Conservation (phyloP, 2,113 vertebrate species). For the Corythornis madagascariensis region DNA sequence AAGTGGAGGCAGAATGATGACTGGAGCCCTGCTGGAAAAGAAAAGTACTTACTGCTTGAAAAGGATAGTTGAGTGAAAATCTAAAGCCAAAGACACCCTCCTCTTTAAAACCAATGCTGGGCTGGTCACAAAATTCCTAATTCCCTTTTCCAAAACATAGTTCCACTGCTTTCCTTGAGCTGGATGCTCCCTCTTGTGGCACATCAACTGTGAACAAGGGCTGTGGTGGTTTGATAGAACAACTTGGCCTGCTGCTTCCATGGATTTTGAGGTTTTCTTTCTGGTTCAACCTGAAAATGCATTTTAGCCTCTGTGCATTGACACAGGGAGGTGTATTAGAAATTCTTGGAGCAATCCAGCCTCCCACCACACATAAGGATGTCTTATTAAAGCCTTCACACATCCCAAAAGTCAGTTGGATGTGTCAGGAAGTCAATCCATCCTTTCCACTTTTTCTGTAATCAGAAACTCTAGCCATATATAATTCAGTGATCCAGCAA, state of each 20-base stretch:
- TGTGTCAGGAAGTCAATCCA: not conserved
- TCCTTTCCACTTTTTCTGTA: not conserved
- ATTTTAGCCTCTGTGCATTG: not conserved
- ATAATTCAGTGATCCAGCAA: conserved; percentile 27
- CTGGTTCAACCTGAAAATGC: not conserved
- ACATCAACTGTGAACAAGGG: not conserved
- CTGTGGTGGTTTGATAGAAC: not conserved
- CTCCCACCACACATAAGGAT: not conserved
- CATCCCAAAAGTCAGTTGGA: not conserved
- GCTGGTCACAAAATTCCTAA: not conserved
- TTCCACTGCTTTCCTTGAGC: not conserved
- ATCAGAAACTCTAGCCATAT: not conserved
- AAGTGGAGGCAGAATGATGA: not conserved
- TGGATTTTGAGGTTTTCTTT: not conserved
- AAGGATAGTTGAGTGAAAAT: not conserved
- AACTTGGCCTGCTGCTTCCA: not conserved
- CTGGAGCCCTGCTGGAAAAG: not conserved
- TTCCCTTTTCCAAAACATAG: not conserved
- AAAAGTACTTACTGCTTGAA: not conserved
- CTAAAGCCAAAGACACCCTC: not conserved
- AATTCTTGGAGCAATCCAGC: not conserved
- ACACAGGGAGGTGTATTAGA: not conserved
- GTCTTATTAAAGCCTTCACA: not conserved
- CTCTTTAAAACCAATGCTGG: not conserved
- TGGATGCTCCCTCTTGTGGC: conserved; percentile 56